These are phyloP conservation scores for Agonopterix subpropinquella DNA, from an alignment of 2,888 invertebrate species.

Conservation along the genomic window DNA sequence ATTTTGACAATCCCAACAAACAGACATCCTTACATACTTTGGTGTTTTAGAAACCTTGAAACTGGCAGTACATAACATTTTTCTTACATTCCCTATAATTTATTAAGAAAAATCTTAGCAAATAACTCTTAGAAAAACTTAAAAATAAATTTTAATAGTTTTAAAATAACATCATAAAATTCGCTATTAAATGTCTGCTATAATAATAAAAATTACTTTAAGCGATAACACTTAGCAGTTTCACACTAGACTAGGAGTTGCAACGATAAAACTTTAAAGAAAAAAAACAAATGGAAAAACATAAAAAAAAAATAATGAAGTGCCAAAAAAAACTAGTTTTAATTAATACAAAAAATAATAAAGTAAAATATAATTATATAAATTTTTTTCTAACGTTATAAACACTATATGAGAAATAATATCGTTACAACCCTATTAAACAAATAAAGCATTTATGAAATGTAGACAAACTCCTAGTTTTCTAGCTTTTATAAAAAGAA, in stretches of 20 bases:
- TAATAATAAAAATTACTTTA: conserved; percentile 38
- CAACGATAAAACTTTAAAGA: background rate
- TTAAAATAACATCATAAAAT: conserved; percentile 30
- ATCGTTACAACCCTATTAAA: conserved; percentile 16
- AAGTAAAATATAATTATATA: background rate
- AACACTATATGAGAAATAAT: background rate
- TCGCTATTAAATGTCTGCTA: conserved; percentile 50
- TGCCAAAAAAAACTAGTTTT: background rate
- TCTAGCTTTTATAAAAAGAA: conserved; percentile 33
- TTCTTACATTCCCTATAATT: conserved; percentile 40
- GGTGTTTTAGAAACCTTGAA: conserved; percentile 64
- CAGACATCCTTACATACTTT: conserved; percentile 39
- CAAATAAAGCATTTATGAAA: conserved; percentile 22
- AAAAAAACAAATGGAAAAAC: background rate
- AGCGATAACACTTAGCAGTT: conserved; percentile 31
- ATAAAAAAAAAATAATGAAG: conserved; percentile 5
- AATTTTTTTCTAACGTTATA: background rate
- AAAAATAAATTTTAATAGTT: conserved; percentile 3
- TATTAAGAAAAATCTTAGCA: conserved; percentile 6
- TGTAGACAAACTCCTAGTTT: conserved; percentile 19
- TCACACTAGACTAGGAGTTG: conserved; percentile 21
- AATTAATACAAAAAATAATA: background rate
- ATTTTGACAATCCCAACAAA: conserved; percentile 17
- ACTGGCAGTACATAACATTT: conserved; percentile 63
- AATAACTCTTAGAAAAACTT: conserved; percentile 2